Evolutionary conservation across 2,888 invertebrate species (phyloP), one percentile per base, ranked within the genome.

Genomic region (Tuberolachnus salignus): DNA sequence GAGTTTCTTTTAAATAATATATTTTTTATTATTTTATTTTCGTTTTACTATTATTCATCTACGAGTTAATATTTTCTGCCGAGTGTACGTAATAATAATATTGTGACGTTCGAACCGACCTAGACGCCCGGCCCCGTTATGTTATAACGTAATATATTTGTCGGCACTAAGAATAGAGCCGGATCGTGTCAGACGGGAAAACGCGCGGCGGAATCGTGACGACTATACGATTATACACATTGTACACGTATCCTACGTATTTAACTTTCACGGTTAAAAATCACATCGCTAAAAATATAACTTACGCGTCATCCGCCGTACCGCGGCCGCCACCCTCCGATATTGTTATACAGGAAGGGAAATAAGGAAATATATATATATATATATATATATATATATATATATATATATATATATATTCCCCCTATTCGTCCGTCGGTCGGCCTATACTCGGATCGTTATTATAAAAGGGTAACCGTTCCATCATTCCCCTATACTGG

Each of bases 381-480:
- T n/a, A n/a, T n/a, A n/a, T n/a, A n/a, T n/a, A n/a, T n/a, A n/a
- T n/a, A n/a, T n/a, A n/a, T n/a, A n/a, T n/a, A n/a, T n/a, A n/a
- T n/a, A n/a, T n/a, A n/a, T n/a, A n/a, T n/a, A n/a, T n/a, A n/a
- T 6, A 4, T 34, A 42, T n/a, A 23, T 4, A 3, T 53, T 70
- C 21, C 55, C 69, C 53, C 49, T 23, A 67, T 42, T 34, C 3
- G 6, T 34, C 42, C 10, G 14, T 34, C 34, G 34, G 26, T 1
- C 59, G 14, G n/a, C 10, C 26, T 14, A 19, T 14, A n/a, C 19
- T 42, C 13, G 16, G 49, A 72, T 72, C 72, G 72, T 72, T 61
- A n/a, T n/a, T n/a, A n/a, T n/a, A 72, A 71, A 72, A 61, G 72
- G 72, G 72, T 49, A 72, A 72, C 46, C 8, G n/a, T 34, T 4